Evolutionary conservation across 2,113 vertebrate genomes (phyloP), one percentile per base, ranked within the genome.

Genomic region (Brachyistius frenatus): DNA sequence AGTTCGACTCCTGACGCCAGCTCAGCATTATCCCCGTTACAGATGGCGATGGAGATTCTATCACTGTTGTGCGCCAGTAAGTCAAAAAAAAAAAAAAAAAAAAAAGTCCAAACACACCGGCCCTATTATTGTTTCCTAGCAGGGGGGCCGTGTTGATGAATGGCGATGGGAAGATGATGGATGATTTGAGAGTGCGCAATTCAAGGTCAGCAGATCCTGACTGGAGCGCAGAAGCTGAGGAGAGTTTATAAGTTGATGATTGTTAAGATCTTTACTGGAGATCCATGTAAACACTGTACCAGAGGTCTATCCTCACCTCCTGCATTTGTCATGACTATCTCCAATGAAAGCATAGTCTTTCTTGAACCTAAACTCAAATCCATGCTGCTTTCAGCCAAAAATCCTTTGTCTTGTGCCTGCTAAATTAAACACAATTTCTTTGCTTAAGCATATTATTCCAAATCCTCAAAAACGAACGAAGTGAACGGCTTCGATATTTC

Each of bases 21-120:
- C 86, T 87, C 88, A 90, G 88, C 89, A 84, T 88, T 91, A 80
- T 84, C 72, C 68, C 57, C 9, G 64, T 83, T 85, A 84, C 78
- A 77, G 84, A 89, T 76, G 85, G 76, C 57, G 16, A 54, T 30
- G 36, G 67, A 75, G 87, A 87, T 89, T 84, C 62, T 73, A 83
- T 86, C 85, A 70, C 76, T 16, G 58, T 35, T 79, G 66, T 77
- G 76, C 47, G 35, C 70, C 70, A 62, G 66, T 36, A 67, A 81
- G 52, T 74, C 31, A 47, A 63, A 61, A 72, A 66, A 50, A 55
- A 61, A 72, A 50, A 55, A 61, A 72, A 57, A 79, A 64, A 81
- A 78, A 64, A 81, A 57, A 60, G 71, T 81, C 7, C 41, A 83
- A 84, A 88, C 77, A 85, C 87, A 86, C 70, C 56, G 64, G 73